Percentiles rank a stretch among this genome's conserved stretches.
Evolutionary conservation across 1,140 invertebrate species (phyloP).

Genomic region (Berghia stephanieae): DNA sequence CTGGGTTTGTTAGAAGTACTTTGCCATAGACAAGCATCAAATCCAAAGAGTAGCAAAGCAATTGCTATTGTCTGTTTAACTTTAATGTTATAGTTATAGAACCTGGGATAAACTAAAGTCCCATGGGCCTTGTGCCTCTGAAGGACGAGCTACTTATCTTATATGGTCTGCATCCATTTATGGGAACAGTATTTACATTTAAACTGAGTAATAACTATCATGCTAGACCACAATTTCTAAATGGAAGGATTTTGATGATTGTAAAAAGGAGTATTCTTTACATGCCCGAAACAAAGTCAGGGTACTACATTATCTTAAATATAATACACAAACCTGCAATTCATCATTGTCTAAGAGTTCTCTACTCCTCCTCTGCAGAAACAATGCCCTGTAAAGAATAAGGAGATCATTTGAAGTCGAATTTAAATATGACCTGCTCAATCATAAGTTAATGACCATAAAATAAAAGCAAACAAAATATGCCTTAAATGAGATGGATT

Average conservation of each 20-base stretch:
- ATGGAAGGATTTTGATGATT: not conserved
- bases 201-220: not conserved
- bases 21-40: no score
- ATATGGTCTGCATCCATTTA: not conserved
- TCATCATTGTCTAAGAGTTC: slow-evolving; percentile 88
- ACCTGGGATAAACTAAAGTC: no score
- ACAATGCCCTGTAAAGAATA: slow-evolving; percentile 74
- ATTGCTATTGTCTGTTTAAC: not conserved
- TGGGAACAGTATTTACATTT: not conserved
- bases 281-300: not conserved
- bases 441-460: not conserved
- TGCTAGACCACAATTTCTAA: not conserved
- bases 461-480: not conserved
- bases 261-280: no score
- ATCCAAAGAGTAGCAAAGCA: no score
- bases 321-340: slow-evolving; percentile 73
- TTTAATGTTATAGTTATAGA: not conserved
- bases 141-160: no score
- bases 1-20: no score
- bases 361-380: slow-evolving; percentile 83
- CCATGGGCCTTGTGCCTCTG: no score
- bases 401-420: no score
- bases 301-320: not conserved
- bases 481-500: not conserved
- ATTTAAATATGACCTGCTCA: no score